Percentiles rank a stretch among this genome's conserved stretches.
Evolutionary conservation across 2,797 vertebrate genomes (phyloP).

Genomic region (Gambelia wislizenii): DNA sequence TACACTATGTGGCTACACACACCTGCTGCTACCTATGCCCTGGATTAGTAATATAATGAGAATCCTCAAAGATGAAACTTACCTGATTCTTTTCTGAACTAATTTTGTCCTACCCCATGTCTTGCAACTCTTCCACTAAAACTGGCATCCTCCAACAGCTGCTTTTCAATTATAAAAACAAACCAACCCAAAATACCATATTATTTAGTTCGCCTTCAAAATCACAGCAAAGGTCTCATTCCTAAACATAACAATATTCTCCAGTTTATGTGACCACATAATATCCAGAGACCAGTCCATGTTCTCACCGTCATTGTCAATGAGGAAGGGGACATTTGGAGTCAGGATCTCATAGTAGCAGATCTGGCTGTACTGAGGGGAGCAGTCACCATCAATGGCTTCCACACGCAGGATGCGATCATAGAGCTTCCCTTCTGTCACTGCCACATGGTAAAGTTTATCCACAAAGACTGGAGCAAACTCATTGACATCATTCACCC

Average conservation of each 20-base stretch:
- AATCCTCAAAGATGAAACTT: not conserved
- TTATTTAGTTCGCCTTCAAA: not conserved
- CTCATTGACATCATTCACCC: conserved; percentile 98
- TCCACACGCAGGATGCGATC: conserved; percentile 94
- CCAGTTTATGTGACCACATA: not conserved
- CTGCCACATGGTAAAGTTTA: conserved; percentile 90
- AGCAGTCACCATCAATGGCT: conserved; percentile 97
- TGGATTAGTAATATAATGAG: not conserved
- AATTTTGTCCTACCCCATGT: not conserved
- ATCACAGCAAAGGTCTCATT: not conserved
- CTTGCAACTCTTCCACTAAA: not conserved
- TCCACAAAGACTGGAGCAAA: conserved; percentile 98
- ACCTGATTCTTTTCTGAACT: not conserved
- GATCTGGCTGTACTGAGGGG: conserved; percentile 98
- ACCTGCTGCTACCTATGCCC: not conserved
- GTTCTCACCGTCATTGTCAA: conserved; percentile 94
- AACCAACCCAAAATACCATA: not conserved
- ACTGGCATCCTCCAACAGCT: not conserved
- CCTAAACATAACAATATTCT: too few relatives aligned
- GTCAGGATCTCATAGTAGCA: conserved; percentile 99
- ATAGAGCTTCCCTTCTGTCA: conserved; percentile 94
- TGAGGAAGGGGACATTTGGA: conserved; percentile 95
- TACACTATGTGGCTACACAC: not conserved
- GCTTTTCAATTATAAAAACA: not conserved
- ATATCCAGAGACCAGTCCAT: not conserved